Evolutionary conservation across 2,797 vertebrate species (phyloP), one percentile per base, ranked within the genome.

Genomic region (Rhinogobio ventralis): DNA sequence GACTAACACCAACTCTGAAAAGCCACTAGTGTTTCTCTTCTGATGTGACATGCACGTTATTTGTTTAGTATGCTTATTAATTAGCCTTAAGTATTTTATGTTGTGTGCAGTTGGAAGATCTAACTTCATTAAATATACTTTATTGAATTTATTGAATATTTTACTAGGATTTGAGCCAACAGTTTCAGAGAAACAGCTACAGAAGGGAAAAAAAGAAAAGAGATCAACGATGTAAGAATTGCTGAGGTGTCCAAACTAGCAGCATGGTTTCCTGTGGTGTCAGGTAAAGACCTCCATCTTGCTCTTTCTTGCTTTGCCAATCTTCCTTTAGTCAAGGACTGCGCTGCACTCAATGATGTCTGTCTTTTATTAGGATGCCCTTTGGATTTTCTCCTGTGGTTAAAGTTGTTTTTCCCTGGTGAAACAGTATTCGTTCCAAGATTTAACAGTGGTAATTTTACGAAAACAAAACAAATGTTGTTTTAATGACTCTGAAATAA

Each of bases 401-500:
- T 79, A 57, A 57, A 81, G 46, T 78, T 66, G 25, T 75, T 71
- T 77, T 78, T 33, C 46, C 30, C 15, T 82, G 46, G 73, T 87
- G 33, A 66, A 39, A 42, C 62, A 62, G 33, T 68, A 73, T 79
- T 85, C 28, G 19, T 76, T 53, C 57, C 53, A 75, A 82, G 72
- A 85, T 64, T 46, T 30, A 10, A 46, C 84, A 57, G 42, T 62
- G 60, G 23, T 77, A 46, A 66, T 25, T 86, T 73, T 81, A 81
- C 73, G 66, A 76, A 57, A 71, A 60, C 82, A 79, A 74, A 77
- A 73, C 71, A 83, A 36, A 55, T 60, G 60, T 74, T 77, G 64
- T 81, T 84, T 78, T 79, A 85, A 82, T 79, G 66, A 85, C 51
- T 72, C 57, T 71, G 36, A 67, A 81, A 81, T 69, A 86, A 76